A percentile compares a stretch with the other conserved stretches of the same genome.
Conservation (phyloP, 2,113 vertebrate species). For the Maccullochella peelii region DNA sequence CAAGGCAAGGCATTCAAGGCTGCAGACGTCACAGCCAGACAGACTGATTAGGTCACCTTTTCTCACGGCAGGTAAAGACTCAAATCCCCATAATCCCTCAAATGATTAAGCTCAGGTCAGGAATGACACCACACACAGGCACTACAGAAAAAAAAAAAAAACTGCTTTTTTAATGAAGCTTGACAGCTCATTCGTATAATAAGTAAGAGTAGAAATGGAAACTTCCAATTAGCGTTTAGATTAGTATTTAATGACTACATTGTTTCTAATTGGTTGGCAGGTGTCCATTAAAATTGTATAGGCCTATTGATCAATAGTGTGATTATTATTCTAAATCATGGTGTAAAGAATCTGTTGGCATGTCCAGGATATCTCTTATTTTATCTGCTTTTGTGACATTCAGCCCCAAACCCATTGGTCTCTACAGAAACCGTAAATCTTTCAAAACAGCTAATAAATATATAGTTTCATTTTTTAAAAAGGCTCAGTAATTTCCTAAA, state of each 20-base stretch:
- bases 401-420: background rate
- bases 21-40: slow-evolving; percentile 4
- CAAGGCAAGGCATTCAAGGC: background rate
- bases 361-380: background rate
- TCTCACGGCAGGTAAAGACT: slow-evolving; percentile 61
- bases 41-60: slow-evolving; percentile 53
- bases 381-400: background rate
- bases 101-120: slow-evolving; percentile 33
- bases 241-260: background rate
- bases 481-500: too few species aligned
- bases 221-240: background rate
- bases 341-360: background rate
- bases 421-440: background rate
- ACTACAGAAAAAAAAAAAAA: background rate
- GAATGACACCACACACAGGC: slow-evolving; percentile 34
- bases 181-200: slow-evolving; percentile 3
- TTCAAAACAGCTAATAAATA: background rate
- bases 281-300: background rate
- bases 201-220: background rate
- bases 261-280: slow-evolving; percentile 4
- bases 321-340: background rate
- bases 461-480: background rate
- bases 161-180: background rate
- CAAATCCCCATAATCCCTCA: slow-evolving; percentile 69
- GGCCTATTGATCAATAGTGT: background rate